phyloP scores from a whole-genome alignment of 2,113 vertebrate genomes.

The Antennarius striatus region DNA sequence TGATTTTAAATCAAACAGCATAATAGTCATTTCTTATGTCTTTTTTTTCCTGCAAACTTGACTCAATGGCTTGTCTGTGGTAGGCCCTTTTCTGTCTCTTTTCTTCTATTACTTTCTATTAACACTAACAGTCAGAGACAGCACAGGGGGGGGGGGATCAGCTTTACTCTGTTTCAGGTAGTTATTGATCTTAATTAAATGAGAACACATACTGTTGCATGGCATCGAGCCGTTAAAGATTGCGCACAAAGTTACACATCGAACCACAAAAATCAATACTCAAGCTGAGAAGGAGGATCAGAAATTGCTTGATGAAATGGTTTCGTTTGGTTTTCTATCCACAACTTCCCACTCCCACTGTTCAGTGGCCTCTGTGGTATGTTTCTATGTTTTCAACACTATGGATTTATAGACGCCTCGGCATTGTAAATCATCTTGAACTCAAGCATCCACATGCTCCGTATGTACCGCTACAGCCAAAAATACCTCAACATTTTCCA shows the following conservation, averaged over 20 bases:
- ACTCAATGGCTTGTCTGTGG: slow-evolving; percentile 38
- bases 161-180: slow-evolving; percentile 28
- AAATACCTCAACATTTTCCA: slow-evolving; percentile 60
- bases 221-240: slow-evolving; percentile 49
- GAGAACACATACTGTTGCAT: slow-evolving; percentile 24
- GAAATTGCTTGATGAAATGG: slow-evolving; percentile 56
- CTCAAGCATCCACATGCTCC: slow-evolving; percentile 54
- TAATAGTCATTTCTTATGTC: slow-evolving; percentile 56
- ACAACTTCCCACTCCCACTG: slow-evolving; percentile 62
- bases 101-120: slow-evolving; percentile 38
- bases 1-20: slow-evolving; percentile 69
- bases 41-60: slow-evolving; percentile 48
- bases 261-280: slow-evolving; percentile 54
- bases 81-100: slow-evolving; percentile 1
- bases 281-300: slow-evolving; percentile 41
- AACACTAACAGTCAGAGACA: slow-evolving; percentile 24
- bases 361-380: slow-evolving; percentile 58
- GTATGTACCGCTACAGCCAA: slow-evolving; percentile 41
- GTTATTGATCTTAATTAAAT: slow-evolving; percentile 70
- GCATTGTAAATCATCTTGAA: slow-evolving; percentile 61
- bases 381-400: slow-evolving; percentile 65
- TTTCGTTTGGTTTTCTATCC: slow-evolving; percentile 52
- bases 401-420: slow-evolving; percentile 66
- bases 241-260: slow-evolving; percentile 37
- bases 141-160: slow-evolving; percentile 6